Base-by-base conservation (phyloP, 1,140 invertebrate genomes). In the Tetragnatha versicolor region DNA sequence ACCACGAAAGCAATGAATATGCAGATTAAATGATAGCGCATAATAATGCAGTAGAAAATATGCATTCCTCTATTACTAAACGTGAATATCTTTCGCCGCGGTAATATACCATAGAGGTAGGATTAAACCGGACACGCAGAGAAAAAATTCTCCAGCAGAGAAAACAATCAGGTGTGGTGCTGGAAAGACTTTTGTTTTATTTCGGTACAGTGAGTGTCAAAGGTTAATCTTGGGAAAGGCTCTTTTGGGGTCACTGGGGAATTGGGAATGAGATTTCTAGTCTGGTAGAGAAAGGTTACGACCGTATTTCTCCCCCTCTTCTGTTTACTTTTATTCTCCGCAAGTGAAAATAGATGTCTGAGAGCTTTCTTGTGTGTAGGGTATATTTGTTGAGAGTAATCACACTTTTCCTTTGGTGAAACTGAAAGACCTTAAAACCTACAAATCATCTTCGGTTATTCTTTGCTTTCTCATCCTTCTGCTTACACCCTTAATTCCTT, bases 191-290 rank as follows among this genome's bases (percentile, higher is more conserved):
- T 66, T 49, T 31, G 17, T 42, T 65, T 49, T 47, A 51, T 7
- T 51, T 51, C n/a, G 1, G 17, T 47, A 6, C 27, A 17, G 12
- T 7, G 42, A 6, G 33, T 6, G 68, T 70, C 31, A 70, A 53
- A 70, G 68, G 68, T 70, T 49, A 70, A 70, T 53, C 27, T 53
- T 53, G 68, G n/a, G 61, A 42, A 65, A 25, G 39, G 37, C 6
- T 65, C n/a, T 25, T 55, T 73, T 73, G 51, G 33, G 69, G 69
- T 73, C 69, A 73, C 35, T 73, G 25, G 69, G 69, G 69, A 73
- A 73, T 60, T 73, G 5, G 37, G 53, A 73, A 73, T 55, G 27
- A 53, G 17, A 60, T 6, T 42, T 60, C 51, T 58, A 22, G 51
- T 70, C 55, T 70, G 68, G 1, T 22, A n/a, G 20, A 39, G 9